phyloP scores from a whole-genome alignment of 2,888 invertebrate genomes.

The Pseudeuparius sepicola region DNA sequence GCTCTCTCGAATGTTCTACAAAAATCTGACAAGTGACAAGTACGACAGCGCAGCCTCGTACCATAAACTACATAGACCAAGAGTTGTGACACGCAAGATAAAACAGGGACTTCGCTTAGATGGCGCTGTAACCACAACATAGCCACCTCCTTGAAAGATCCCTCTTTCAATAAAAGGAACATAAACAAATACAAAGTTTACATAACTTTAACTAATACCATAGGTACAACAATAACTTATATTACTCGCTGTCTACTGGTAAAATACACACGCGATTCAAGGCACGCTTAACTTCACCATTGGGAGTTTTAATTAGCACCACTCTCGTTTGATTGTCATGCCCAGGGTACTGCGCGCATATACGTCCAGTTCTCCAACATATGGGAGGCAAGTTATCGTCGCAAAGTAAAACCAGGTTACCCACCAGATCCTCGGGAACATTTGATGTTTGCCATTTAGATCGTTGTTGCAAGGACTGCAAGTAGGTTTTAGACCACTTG shows the following conservation, averaged over 20 bases:
- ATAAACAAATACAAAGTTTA: no score
- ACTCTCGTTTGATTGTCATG: conserved; percentile 14
- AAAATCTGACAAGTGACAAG: no score
- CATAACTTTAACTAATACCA: no score
- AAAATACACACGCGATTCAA: conserved; percentile 5
- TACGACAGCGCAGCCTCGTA: no score
- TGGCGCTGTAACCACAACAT: no score
- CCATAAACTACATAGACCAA: no score
- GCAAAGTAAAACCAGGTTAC: conserved; percentile 13
- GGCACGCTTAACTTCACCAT: conserved; percentile 8
- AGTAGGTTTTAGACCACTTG: conserved; percentile 22
- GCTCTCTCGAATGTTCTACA: no score
- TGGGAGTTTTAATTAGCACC: conserved; percentile 12
- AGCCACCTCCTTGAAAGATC: no score
- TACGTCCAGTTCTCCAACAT: conserved; percentile 15
- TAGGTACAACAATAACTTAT: no score
- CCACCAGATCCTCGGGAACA: conserved; percentile 1
- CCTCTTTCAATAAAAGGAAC: no score
- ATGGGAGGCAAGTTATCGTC: conserved; percentile 17
- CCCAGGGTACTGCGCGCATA: conserved; percentile 13
- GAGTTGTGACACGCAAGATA: no score
- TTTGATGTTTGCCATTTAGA: conserved; percentile 19
- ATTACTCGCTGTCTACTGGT: conserved; percentile 5
- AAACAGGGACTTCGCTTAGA: no score
- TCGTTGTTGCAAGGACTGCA: conserved; percentile 21